Conservation (phyloP, 1,140 invertebrate genomes). For the Sinonovacula constricta region DNA sequence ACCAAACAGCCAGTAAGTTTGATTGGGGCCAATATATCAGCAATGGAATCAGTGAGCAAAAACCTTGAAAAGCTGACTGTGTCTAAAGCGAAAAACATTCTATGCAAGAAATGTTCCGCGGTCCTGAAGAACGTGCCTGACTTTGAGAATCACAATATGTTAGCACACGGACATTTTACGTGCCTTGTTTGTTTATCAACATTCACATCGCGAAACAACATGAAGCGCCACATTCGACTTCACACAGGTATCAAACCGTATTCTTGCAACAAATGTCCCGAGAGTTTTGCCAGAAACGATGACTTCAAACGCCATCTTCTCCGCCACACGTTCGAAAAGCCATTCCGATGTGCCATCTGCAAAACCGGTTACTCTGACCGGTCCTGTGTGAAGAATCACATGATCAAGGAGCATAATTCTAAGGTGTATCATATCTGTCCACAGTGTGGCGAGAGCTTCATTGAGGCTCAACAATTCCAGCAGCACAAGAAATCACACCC, state of each 20-base stretch:
- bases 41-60: conserved; percentile 8
- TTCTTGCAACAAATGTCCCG: conserved; percentile 84
- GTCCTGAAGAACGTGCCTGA: conserved; percentile 50
- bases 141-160: conserved; percentile 65
- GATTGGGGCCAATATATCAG: conserved; percentile 20
- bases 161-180: conserved; percentile 62
- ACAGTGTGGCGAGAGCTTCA: conserved; percentile 68
- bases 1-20: conserved; percentile 6
- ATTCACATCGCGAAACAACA: conserved; percentile 81
- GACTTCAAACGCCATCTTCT: conserved; percentile 83
- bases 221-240: conserved; percentile 89
- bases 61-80: conserved; percentile 13
- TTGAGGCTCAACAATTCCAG: conserved; percentile 56
- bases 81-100: conserved; percentile 49
- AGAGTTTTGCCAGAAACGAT: conserved; percentile 84
- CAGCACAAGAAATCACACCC: conserved; percentile 68
- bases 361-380: conserved; percentile 69
- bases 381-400: conserved; percentile 64
- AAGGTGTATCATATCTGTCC: conserved; percentile 66
- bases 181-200: conserved; percentile 65
- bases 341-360: conserved; percentile 66
- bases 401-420: conserved; percentile 65
- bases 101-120: conserved; percentile 62
- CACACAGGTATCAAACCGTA: conserved; percentile 76
- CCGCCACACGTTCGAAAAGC: conserved; percentile 77